These are phyloP conservation scores for Microctenopoma lineatum DNA, from an alignment of 2,797 vertebrate genomes.

Conservation along the genomic window DNA sequence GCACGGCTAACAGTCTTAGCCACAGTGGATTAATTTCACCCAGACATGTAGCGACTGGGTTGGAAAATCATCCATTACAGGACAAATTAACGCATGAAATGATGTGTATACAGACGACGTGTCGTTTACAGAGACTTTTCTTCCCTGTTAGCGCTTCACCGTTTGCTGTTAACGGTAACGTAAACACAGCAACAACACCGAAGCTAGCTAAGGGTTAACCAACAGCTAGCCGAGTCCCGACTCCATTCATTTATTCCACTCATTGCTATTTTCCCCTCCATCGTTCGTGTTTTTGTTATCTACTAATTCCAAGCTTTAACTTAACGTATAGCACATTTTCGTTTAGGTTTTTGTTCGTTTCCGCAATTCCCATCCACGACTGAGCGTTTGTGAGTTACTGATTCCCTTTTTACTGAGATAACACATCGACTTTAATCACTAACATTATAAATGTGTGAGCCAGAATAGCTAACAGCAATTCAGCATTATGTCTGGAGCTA, in stretches of 20 bases:
- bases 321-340: background rate
- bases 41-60: too few species aligned
- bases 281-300: background rate
- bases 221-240: slow-evolving; percentile 24
- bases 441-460: slow-evolving; percentile 10
- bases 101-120: background rate
- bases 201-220: slow-evolving; percentile 54
- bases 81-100: background rate
- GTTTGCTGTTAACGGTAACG: slow-evolving; percentile 39
- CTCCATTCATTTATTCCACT: slow-evolving; percentile 60
- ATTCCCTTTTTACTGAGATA: background rate
- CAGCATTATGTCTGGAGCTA: background rate
- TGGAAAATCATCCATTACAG: background rate
- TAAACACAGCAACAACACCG: slow-evolving; percentile 7
- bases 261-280: background rate
- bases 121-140: background rate
- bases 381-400: background rate
- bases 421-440: background rate
- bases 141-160: slow-evolving; percentile 7
- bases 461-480: background rate
- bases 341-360: slow-evolving; percentile 24
- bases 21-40: slow-evolving; percentile 3
- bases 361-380: background rate
- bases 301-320: too few species aligned
- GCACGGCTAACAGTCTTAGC: slow-evolving; percentile 44